phyloP scores from a whole-genome alignment of 2,797 vertebrate species.

The Botia almorhae region DNA sequence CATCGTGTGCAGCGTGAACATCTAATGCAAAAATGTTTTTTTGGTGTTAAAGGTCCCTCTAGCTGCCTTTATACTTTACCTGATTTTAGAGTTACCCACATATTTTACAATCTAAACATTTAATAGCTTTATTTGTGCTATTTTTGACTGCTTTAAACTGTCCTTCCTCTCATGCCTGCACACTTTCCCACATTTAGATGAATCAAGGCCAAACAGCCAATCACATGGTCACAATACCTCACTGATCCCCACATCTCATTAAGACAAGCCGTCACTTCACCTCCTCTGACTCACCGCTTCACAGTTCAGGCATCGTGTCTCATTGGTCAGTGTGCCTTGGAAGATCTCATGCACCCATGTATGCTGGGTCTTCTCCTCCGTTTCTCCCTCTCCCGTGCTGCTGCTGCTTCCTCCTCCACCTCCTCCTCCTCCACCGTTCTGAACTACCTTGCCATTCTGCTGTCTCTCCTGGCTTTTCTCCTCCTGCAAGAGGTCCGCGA shows the following conservation, averaged over 20 bases:
- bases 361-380: conserved; percentile 84
- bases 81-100: neutral
- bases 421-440: conserved; percentile 83
- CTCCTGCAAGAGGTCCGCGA: conserved; percentile 91
- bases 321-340: conserved; percentile 93
- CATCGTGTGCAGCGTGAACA: too few relatives aligned
- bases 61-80: neutral
- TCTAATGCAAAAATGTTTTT: too few relatives aligned
- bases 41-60: neutral
- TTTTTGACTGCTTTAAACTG: neutral
- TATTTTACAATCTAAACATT: neutral
- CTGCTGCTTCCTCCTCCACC: conserved; percentile 76
- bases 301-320: conserved; percentile 94
- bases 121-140: neutral
- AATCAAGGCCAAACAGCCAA: neutral
- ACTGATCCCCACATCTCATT: neutral
- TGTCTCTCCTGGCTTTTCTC: conserved; percentile 90
- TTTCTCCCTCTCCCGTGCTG: conserved; percentile 73
- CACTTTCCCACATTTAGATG: neutral
- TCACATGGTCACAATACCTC: conserved; percentile 30
- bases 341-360: conserved; percentile 96
- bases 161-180: neutral
- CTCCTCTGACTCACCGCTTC: conserved; percentile 82
- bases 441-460: conserved; percentile 88
- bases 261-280: conserved; percentile 15